Evolutionary conservation across 1,140 invertebrate species (phyloP), one percentile per base, ranked within the genome.

Genomic region (Apis laboriosa): DNA sequence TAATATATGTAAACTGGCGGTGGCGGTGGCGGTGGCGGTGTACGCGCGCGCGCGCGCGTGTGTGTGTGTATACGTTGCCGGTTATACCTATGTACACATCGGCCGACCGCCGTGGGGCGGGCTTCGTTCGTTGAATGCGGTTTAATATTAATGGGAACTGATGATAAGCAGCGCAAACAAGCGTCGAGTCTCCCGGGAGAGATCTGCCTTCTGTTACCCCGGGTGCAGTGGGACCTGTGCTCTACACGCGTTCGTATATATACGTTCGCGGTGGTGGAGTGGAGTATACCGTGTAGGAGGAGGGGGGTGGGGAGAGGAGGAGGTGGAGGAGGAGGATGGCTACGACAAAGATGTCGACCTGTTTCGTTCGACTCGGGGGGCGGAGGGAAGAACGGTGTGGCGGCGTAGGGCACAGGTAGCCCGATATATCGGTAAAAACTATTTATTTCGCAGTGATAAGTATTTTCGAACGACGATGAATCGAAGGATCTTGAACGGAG

Each of bases 131-230:
- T 91, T 94, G 93, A 94, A 94, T 94, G 93, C 93, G 93, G 93
- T 94, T 94, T 94, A 94, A 94, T 94, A 94, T 94, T 94, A 94
- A 94, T 94, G 93, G 93, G 92, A 93, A 92, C 92, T 93, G 93
- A 94, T 94, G 93, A 94, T 94, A 94, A 94, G 93, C 93, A 94
- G 92, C 91, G 93, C 93, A 94, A 94, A 94, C 93, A 94, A 94
- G 93, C 93, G 92, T 93, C 92, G 91, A 93, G 91, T 93, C 93
- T 92, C 93, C 92, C 90, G 93, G 93, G 93, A 94, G 92, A 93
- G 93, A 93, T 93, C 93, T 93, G 93, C 94, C 93, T 94, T 94
- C 93, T 94, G 94, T 94, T 93, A 90, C 88, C 91, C 91, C 53
- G 92, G 92, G 91, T 92, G 92, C 93, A 93, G 81, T 92, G 89